phyloP scores from a whole-genome alignment of 2,888 invertebrate species.

The Anaspis maculata region DNA sequence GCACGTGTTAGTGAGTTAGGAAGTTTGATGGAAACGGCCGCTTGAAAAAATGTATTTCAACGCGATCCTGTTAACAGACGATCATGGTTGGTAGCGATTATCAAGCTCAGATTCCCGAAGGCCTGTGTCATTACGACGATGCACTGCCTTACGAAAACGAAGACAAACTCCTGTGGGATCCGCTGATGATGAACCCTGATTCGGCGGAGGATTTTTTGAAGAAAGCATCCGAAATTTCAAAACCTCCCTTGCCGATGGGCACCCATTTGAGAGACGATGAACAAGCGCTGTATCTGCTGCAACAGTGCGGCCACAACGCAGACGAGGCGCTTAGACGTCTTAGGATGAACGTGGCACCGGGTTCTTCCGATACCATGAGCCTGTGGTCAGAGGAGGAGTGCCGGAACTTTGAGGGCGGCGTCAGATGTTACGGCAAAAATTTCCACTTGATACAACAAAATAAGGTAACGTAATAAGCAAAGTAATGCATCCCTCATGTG shows the following conservation, averaged over 20 bases:
- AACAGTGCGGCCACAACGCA: constrained; percentile 92
- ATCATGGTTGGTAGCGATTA: constrained; percentile 94
- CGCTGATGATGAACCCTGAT: constrained; percentile 61
- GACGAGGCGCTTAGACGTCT: constrained; percentile 84
- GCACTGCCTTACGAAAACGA: constrained; percentile 92
- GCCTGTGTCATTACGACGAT: constrained; percentile 85
- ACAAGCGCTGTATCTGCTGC: constrained; percentile 80
- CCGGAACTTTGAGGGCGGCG: constrained; percentile 91
- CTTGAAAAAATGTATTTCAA: too few relatives aligned
- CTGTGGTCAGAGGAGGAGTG: constrained; percentile 97
- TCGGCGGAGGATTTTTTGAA: constrained; percentile 75
- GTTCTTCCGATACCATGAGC: constrained; percentile 68
- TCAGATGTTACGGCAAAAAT: constrained; percentile 90
- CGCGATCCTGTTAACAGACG: too few relatives aligned
- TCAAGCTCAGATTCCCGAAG: constrained; percentile 90
- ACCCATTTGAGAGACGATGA: constrained; percentile 78
- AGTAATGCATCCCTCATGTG: background rate
- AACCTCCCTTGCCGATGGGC: constrained; percentile 58
- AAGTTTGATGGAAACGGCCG: too few relatives aligned
- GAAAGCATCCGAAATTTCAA: constrained; percentile 44
- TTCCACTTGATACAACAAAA: constrained; percentile 90
- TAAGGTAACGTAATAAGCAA: constrained; percentile 53
- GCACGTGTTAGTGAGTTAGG: too few relatives aligned
- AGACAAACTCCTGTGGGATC: constrained; percentile 91
- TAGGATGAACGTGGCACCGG: constrained; percentile 40